Percentiles rank a stretch among this genome's conserved stretches.
Evolutionary conservation across 92 coral and sea anemone species (phyloP).

Genomic region (Paragorgia papillata): DNA sequence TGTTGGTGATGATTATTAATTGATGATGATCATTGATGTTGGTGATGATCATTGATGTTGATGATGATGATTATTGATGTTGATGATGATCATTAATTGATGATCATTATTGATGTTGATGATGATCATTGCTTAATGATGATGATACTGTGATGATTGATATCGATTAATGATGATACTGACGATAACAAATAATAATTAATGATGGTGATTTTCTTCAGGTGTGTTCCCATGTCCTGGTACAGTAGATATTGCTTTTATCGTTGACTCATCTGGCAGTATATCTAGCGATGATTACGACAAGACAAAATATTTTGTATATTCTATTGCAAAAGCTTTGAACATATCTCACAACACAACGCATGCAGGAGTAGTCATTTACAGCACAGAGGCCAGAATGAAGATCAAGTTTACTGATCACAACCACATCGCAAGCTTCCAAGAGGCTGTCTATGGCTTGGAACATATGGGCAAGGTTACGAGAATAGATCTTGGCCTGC

Average conservation of each 20-base stretch:
- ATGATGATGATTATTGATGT: too few relatives aligned
- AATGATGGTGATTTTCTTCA: too few relatives aligned
- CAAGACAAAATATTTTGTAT: conserved; percentile 65
- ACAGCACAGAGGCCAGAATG: conserved; percentile 68
- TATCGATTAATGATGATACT: too few relatives aligned
- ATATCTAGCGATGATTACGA: conserved; percentile 55
- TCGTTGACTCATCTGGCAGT: conserved; percentile 75
- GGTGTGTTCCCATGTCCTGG: conserved; percentile 58
- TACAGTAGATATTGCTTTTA: conserved; percentile 63
- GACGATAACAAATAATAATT: too few relatives aligned
- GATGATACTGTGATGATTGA: too few relatives aligned
- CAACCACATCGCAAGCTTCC: conserved; percentile 40
- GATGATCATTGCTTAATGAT: too few relatives aligned
- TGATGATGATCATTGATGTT: too few relatives aligned
- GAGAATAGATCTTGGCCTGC: conserved; percentile 75
- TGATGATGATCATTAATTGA: too few relatives aligned
- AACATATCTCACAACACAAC: conserved; percentile 49
- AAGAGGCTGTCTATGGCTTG: conserved; percentile 51
- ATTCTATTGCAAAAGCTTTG: conserved; percentile 61
- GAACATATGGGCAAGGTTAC: conserved; percentile 24
- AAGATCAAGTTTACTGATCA: conserved; percentile 60
- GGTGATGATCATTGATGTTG: too few relatives aligned
- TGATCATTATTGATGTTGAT: too few relatives aligned
- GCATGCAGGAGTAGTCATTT: conserved; percentile 70
- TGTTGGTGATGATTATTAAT: too few relatives aligned